These are phyloP conservation scores for Dryoscopus gambensis DNA, from an alignment of 2,113 vertebrate genomes.

Conservation along the genomic window DNA sequence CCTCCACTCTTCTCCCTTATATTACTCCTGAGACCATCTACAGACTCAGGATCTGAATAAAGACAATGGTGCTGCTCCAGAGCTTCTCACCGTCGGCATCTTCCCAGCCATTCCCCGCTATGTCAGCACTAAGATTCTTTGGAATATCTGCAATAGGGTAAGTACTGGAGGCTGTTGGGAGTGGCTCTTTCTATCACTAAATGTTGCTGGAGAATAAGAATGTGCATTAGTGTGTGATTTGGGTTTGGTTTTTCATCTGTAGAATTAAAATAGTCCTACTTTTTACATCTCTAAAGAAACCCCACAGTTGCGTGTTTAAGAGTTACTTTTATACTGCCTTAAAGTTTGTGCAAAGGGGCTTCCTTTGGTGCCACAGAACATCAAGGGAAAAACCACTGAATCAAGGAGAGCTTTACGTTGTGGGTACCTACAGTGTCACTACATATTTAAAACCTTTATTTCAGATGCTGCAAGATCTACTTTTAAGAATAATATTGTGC, in stretches of 20 bases:
- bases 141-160: background rate
- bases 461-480: background rate
- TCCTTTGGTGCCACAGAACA: background rate
- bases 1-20: background rate
- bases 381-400: background rate
- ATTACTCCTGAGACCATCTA: background rate
- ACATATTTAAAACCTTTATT: background rate
- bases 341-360: background rate
- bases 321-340: background rate
- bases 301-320: background rate
- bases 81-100: background rate
- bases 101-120: background rate
- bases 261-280: background rate
- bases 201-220: fast-evolving
- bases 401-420: background rate
- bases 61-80: background rate
- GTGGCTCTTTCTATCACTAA: background rate
- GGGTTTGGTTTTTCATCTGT: background rate
- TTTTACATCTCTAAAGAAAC: background rate
- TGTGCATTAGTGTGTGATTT: background rate
- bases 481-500: background rate
- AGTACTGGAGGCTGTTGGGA: background rate
- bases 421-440: background rate
- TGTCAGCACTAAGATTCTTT: background rate
- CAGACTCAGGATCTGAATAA: background rate